Evolutionary conservation across 1,140 invertebrate genomes (phyloP), one percentile per base, ranked within the genome.

Genomic region (Bombus pyrosoma): DNA sequence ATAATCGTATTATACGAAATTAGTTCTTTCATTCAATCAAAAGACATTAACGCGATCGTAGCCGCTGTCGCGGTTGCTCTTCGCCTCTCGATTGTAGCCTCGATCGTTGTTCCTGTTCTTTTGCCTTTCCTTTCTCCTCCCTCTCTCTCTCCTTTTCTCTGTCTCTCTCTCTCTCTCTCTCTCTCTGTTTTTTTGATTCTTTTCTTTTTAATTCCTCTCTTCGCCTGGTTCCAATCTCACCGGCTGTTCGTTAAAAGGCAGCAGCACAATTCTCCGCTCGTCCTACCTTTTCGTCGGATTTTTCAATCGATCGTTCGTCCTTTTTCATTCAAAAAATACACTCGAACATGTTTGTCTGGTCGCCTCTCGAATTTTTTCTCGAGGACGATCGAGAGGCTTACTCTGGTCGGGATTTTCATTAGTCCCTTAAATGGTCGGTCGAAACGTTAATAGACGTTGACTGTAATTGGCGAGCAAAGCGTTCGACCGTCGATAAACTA

Each of bases 1-100:
- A 68, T 81, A 88, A 88, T 88, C 74, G 64, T 69, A 68, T 89
- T 88, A 89, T n/a, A 39, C 34, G 72, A 85, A 88, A 88, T 89
- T 88, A 88, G n/a, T 37, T 64, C 34, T 37, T 57, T 18, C 37
- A 25, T 88, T 57, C 83, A 47, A 87, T 81, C 73, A 69, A 69
- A 74, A 69, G 57, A 82, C 53, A 79, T 32, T 79, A 37, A 85
- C 79, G 82, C 59, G 59, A 62, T 84, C 81, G 53, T 62, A 53
- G 47, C 43, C 66, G 39, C 18, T 86, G 25, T 57, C 71, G 79
- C 41, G 34, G 62, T 66, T 62, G 28, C 59, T 74, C 53, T 34
- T 66, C 32, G 28, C 57, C 59, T 28, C 25, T 47, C 32, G 9
- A 39, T 5, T 34, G 53, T 37, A 73, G 22, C 37, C 34, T 62